These are phyloP conservation scores for Teleogryllus occipitalis DNA, from an alignment of 1,140 invertebrate species.

Conservation along the genomic window DNA sequence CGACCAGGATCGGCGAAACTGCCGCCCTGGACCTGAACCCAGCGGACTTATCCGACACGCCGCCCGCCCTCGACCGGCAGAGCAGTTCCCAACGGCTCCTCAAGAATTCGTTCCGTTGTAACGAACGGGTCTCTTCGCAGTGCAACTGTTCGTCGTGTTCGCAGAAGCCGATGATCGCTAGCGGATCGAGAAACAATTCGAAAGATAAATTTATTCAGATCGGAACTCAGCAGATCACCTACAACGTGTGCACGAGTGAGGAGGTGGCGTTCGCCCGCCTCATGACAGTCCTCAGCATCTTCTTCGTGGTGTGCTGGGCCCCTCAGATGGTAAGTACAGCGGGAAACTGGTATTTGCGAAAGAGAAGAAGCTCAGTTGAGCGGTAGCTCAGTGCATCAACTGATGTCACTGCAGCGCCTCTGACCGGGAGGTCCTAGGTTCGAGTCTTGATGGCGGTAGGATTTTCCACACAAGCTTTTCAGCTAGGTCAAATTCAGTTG, in stretches of 20 bases:
- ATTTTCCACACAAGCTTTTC: too few species aligned
- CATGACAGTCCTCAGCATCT: conserved; percentile 71
- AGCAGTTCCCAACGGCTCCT: background rate
- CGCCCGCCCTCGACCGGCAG: background rate
- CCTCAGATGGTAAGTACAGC: conserved; percentile 66
- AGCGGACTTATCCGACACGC: background rate
- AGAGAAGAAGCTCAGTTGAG: too few species aligned
- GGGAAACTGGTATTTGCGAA: too few species aligned
- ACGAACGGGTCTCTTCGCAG: background rate
- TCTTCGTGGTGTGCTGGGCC: conserved; percentile 77
- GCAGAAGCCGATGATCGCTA: background rate
- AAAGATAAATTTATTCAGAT: conserved; percentile 21
- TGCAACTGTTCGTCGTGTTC: background rate
- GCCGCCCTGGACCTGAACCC: background rate
- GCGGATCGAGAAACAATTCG: background rate
- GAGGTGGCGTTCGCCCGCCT: conserved; percentile 74
- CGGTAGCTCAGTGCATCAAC: too few species aligned
- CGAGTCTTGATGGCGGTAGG: too few species aligned
- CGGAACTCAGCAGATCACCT: conserved; percentile 12
- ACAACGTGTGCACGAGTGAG: conserved; percentile 51
- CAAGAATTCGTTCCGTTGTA: background rate
- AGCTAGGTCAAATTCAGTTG: too few species aligned
- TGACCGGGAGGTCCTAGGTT: too few species aligned
- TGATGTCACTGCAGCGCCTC: too few species aligned
- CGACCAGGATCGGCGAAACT: background rate